Evolutionary conservation across 35 echinoderm and acorn worm species (phyloP), one percentile per base, ranked within the genome.

Genomic region (Amphiura filiformis): DNA sequence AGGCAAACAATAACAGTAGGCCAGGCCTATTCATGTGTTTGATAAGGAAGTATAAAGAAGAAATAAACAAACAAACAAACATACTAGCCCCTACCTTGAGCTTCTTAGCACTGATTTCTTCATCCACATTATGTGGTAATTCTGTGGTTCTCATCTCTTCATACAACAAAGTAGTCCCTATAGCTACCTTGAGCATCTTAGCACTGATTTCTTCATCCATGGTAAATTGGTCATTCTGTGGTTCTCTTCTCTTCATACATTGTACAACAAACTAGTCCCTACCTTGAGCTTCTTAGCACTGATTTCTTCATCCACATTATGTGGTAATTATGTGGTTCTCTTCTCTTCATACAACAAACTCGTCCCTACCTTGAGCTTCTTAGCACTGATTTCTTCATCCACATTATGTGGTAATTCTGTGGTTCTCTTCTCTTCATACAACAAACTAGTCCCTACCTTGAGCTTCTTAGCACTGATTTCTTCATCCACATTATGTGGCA

Each of bases 291-390:
- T 85, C 37, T 65, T 65, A 1, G 56, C 26, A 61, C 56, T 37
- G 9, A 85, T 85, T 33, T 83, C 81, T 39, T 85, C 83, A 65
- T 65, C 52, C 56, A 36, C 0, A 36, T 70, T 37, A 70, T 4
- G 1, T 30, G 83, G 52, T 35, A 32, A 32, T 65, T 85, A 37
- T 20, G 56, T 85, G 22, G 85, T 82, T 64, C 56, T 82, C 39
- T 85, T 79, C 36, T 57, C 35, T 78, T 31, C 87, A 80, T 37
- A 82, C 76, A 40, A 99, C 87, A 93, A 99, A 92, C 86, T 89
- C 89, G 35, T 95, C 90, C 5, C 41, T 47, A 17, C n/a, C 41
- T 47, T 47, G 41, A 9, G 5, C 41, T 17, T 47, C 17, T 47
- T 9, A 47, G 7, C 61, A 2, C 26, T 70, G 61, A 70, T 13